A percentile compares a stretch with the other conserved stretches of the same genome.
phyloP scores from a whole-genome alignment of 2,888 invertebrate species.

The Trissolcus japonicus region DNA sequence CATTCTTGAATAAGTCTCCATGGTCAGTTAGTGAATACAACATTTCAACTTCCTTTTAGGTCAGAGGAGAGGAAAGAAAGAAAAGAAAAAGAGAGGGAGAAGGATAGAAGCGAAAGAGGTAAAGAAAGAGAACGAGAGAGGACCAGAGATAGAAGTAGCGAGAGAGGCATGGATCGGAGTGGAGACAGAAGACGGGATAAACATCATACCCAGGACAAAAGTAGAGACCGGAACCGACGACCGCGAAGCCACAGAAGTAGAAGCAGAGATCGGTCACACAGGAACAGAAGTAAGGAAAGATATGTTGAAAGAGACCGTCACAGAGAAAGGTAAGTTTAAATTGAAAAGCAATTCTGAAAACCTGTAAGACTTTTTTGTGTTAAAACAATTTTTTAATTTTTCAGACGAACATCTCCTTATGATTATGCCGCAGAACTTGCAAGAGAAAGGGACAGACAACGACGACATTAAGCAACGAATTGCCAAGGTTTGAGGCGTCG shows the following conservation, averaged over 20 bases:
- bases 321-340: constrained; percentile 66
- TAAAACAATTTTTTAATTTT: constrained; percentile 34
- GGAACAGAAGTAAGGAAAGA: constrained; percentile 70
- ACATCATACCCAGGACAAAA: constrained; percentile 70
- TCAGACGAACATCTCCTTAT: constrained; percentile 69
- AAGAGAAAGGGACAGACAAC: constrained; percentile 75
- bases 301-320: constrained; percentile 70
- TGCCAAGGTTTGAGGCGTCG: constrained; percentile 64
- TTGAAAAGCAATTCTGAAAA: neutral
- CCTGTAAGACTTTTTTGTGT: neutral
- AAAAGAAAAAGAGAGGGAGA: constrained; percentile 68
- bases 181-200: constrained; percentile 69
- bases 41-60: constrained; percentile 66
- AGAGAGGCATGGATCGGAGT: constrained; percentile 61
- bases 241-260: constrained; percentile 52
- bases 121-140: constrained; percentile 55
- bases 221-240: constrained; percentile 71
- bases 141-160: constrained; percentile 65
- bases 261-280: constrained; percentile 70
- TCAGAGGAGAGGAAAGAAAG: constrained; percentile 74
- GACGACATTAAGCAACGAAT: constrained; percentile 64
- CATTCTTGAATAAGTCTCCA: constrained; percentile 16
- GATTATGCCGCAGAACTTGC: constrained; percentile 74
- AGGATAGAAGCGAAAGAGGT: constrained; percentile 23
- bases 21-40: constrained; percentile 21